A percentile compares a stretch with the other conserved stretches of the same genome.
These are phyloP conservation scores for Karalla daura DNA, from an alignment of 2,797 vertebrate species.

Conservation along the genomic window DNA sequence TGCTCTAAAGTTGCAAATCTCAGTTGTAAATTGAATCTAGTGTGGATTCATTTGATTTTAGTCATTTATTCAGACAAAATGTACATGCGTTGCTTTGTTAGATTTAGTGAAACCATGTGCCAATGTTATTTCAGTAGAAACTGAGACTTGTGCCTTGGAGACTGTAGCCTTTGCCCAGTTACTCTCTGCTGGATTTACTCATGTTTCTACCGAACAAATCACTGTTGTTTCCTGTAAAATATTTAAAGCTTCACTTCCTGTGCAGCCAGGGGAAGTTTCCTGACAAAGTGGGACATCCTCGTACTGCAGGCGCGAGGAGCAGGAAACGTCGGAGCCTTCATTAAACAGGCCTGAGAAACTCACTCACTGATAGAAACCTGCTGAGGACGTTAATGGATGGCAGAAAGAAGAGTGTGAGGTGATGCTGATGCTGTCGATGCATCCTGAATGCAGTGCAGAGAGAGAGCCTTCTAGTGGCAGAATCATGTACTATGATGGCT, in stretches of 20 bases:
- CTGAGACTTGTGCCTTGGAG: neutral
- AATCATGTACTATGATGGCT: neutral
- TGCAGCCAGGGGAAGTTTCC: conserved; percentile 16
- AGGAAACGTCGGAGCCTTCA: conserved; percentile 7
- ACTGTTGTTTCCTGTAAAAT: conserved; percentile 11
- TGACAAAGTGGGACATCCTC: neutral
- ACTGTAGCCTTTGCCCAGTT: neutral
- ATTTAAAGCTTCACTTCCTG: conserved; percentile 15
- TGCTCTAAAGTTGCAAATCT: neutral
- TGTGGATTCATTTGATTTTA: too few species aligned
- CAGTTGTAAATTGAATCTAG: neutral
- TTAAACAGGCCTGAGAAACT: neutral
- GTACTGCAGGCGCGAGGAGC: neutral
- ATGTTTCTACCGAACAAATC: conserved; percentile 6
- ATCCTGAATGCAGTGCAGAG: neutral
- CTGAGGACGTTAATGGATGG: neutral
- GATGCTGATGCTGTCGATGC: neutral
- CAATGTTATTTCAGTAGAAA: neutral
- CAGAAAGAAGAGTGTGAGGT: neutral
- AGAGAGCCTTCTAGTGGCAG: conserved; percentile 46
- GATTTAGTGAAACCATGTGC: neutral
- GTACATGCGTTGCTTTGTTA: neutral
- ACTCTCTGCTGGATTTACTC: neutral
- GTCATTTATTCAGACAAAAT: neutral
- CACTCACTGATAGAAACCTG: conserved; percentile 1